phyloP scores from a whole-genome alignment of 1,140 invertebrate species.

The Drosophila quadrilineata region DNA sequence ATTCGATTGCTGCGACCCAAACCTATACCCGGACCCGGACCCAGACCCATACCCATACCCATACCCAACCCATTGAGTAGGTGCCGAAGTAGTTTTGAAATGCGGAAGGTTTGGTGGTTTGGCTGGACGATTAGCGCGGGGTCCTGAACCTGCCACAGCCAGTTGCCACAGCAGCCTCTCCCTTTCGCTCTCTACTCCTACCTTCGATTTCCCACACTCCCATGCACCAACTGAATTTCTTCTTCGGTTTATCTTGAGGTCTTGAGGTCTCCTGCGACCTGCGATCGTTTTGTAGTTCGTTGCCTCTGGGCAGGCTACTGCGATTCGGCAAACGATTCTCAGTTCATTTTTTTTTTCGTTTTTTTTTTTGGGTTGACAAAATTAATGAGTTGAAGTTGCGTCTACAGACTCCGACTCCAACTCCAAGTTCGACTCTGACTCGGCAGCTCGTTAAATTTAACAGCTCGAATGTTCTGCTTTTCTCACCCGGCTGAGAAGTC shows the following conservation, averaged over 20 bases:
- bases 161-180: constrained; percentile 4
- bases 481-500: constrained; percentile 40
- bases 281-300: constrained; percentile 69
- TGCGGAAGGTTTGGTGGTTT: constrained; percentile 8
- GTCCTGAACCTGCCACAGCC: constrained; percentile 61
- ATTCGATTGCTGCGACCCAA: constrained; percentile 45
- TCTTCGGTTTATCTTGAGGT: constrained; percentile 49
- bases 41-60: no score
- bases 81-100: not conserved
- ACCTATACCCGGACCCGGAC: no score
- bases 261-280: no score
- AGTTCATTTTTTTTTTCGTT: not conserved
- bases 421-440: not conserved
- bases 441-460: constrained; percentile 67
- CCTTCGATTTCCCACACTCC: not conserved
- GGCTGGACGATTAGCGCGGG: constrained; percentile 63
- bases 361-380: constrained; percentile 69
- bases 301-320: constrained; percentile 69
- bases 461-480: constrained; percentile 61
- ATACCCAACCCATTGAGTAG: not conserved
- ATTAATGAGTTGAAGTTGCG: constrained; percentile 66
- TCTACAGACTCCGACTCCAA: not conserved
- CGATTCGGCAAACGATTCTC: constrained; percentile 44
- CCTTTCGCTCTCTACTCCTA: not conserved
- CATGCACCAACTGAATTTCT: no score